phyloP scores from a whole-genome alignment of 92 coral and sea anemone species.

The Porites lobata region DNA sequence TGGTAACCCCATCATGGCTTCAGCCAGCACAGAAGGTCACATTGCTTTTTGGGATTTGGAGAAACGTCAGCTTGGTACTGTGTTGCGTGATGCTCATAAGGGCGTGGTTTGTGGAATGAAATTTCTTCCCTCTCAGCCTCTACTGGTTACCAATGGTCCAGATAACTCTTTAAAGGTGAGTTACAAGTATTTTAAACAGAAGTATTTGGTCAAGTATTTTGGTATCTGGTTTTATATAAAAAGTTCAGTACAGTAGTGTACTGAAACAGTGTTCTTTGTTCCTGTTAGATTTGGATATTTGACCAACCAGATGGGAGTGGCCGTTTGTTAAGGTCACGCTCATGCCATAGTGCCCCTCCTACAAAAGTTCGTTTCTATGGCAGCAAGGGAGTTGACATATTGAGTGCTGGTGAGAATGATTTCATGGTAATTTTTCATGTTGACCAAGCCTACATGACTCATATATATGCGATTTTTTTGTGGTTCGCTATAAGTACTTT shows the following conservation, averaged over 20 bases:
- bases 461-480: no score
- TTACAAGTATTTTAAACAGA: neutral
- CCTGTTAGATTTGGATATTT: constrained; percentile 92
- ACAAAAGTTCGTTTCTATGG: constrained; percentile 93
- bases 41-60: constrained; percentile 99
- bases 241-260: neutral
- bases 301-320: constrained; percentile 98
- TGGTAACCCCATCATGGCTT: constrained; percentile 95
- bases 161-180: constrained; percentile 94
- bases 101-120: constrained; percentile 88
- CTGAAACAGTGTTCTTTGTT: neutral
- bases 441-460: no score
- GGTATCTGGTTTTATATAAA: neutral
- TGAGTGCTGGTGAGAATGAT: constrained; percentile 87
- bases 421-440: no score
- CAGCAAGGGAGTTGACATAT: constrained; percentile 73
- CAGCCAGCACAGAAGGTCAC: constrained; percentile 94
- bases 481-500: no score
- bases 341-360: constrained; percentile 98
- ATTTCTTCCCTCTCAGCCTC: constrained; percentile 92
- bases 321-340: constrained; percentile 90
- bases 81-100: constrained; percentile 88
- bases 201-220: neutral
- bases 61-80: constrained; percentile 86
- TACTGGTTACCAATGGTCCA: constrained; percentile 88